Base-by-base conservation (phyloP, 2,113 vertebrate genomes). In the Lepus europaeus region DNA sequence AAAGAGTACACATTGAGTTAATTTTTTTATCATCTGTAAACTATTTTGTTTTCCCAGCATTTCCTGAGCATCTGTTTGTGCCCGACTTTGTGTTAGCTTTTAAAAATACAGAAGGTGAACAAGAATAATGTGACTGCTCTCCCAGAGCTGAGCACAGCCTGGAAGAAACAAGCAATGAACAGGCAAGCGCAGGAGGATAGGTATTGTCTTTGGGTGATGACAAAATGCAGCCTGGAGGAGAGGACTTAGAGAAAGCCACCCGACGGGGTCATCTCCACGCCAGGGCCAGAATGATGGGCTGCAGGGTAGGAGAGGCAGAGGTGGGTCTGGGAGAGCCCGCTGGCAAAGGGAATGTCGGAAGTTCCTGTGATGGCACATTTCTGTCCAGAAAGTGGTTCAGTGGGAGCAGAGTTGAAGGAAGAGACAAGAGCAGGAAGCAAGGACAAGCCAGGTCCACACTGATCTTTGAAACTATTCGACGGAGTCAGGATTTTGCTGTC, bases 251-350 rank as follows among this genome's bases (percentile, higher is more conserved):
- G 31, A 80, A 36, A 86, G 27, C 33, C n/a, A 3, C 83, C 77
- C 29, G 0, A 13, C 19, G 4, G 36, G 22, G 5, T 36, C 27
- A 23, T 45, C 9, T 0, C n/a, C 3, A 7, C 1, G 10, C 19
- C 69, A 29, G 49, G 20, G 17, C 0, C 31, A 45, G 22, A n/a
- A 56, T 19, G 53, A 10, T 2, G 16, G 20, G 10, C 6, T 25
- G 27, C 29, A 20, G 17, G 25, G 11, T 33, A 2, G 33, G 6
- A 36, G 7, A 19, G 1, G 6, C 6, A 53, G 31, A 59, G 22
- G 9, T 6, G 22, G 6, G 11, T 19, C 9, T 61, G 23, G 51
- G 79, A 20, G 33, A 51, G 22, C 11, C 5, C 20, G 69, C 5
- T 2, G 12, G 5, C 56, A 69, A 27, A 79, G 27, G 16, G 6